phyloP scores from a whole-genome alignment of 2,797 vertebrate genomes.

The Allobates femoralis region DNA sequence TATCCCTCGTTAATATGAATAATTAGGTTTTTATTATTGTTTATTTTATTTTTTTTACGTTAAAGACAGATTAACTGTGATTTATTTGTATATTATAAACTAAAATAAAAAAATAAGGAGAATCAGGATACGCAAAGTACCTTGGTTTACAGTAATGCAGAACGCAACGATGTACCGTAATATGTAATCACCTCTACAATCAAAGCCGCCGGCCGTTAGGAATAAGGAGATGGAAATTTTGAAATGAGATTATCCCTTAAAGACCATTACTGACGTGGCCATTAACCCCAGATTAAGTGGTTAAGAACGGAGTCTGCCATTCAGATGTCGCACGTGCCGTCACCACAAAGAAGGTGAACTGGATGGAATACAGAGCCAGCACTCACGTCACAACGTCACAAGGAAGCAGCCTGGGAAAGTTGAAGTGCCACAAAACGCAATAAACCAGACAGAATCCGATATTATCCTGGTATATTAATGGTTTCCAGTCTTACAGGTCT shows the following conservation, averaged over 20 bases:
- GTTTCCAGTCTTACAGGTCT: not conserved
- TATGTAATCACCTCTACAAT: not conserved
- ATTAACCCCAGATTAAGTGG: conserved; percentile 51
- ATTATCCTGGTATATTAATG: too few species aligned
- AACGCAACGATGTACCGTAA: not conserved
- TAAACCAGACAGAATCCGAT: too few species aligned
- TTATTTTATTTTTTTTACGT: not conserved
- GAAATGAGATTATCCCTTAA: conserved; percentile 38
- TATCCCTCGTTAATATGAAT: not conserved
- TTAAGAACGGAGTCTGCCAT: not conserved
- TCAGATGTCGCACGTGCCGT: conserved; percentile 20
- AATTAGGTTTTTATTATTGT: not conserved
- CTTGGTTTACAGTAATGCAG: not conserved
- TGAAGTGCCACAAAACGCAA: too few species aligned
- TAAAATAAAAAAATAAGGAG: not conserved
- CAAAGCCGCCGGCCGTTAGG: not conserved
- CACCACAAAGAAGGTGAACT: conserved; percentile 32
- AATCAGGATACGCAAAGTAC: not conserved
- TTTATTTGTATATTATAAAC: not conserved
- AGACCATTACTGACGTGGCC: not conserved
- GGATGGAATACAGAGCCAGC: not conserved
- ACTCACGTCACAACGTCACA: not conserved
- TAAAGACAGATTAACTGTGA: not conserved
- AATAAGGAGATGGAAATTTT: conserved; percentile 26
- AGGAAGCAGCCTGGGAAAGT: too few species aligned